A percentile compares a stretch with the other conserved stretches of the same genome.
Conservation (phyloP, 2,888 invertebrate species). For the Eremobia ochroleuca region DNA sequence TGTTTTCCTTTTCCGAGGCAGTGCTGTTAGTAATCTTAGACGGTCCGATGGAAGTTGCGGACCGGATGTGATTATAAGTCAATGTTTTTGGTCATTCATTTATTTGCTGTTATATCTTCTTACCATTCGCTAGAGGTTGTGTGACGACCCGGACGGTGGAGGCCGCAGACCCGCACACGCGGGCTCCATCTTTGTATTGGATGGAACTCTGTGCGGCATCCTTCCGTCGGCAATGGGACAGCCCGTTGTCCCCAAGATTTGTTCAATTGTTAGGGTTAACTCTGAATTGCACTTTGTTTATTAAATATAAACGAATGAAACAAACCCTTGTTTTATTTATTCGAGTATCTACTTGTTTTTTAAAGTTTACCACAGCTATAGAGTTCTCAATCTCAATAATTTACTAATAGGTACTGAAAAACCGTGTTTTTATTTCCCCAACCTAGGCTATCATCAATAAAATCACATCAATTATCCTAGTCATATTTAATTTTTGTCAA, state of each 20-base stretch:
- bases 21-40: conserved; percentile 78
- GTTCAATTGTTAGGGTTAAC: conserved; percentile 91
- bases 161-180: conserved; percentile 71
- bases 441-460: neutral
- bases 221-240: conserved; percentile 81
- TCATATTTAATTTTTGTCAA: neutral
- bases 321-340: conserved; percentile 75
- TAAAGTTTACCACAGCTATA: neutral
- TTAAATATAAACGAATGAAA: conserved; percentile 91
- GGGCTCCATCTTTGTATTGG: conserved; percentile 70
- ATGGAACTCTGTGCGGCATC: conserved; percentile 77
- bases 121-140: conserved; percentile 83
- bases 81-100: conserved; percentile 81
- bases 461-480: neutral
- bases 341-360: neutral
- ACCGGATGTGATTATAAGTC: conserved; percentile 81
- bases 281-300: conserved; percentile 92
- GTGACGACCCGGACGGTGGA: conserved; percentile 81
- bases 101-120: conserved; percentile 83
- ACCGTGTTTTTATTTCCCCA: neutral
- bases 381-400: neutral
- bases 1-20: conserved; percentile 85
- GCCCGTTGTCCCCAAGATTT: conserved; percentile 85
- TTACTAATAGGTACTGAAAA: neutral
- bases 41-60: conserved; percentile 89